Evolutionary conservation across 2,888 invertebrate genomes (phyloP), one percentile per base, ranked within the genome.

Genomic region (Epinotia demarniana): DNA sequence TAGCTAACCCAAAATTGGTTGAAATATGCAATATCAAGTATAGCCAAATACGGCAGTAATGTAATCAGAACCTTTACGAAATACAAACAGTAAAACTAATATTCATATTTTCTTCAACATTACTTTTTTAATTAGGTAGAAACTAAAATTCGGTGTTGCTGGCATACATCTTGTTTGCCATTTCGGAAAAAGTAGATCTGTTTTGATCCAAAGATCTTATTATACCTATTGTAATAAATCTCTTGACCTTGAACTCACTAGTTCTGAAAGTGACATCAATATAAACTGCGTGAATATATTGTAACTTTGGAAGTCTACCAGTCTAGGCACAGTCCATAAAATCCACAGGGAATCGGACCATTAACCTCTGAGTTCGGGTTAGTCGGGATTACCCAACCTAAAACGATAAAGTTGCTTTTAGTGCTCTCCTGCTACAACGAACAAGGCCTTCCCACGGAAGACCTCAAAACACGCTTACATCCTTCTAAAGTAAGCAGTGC

Each of bases 381-480:
- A 75, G 66, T 67, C 55, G 11, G 75, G 46, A 72, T 75, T 72
- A 75, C 75, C 58, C 72, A 53, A 72, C 72, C 49, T 72, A 62
- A 72, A 72, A 62, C 75, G 67, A 75, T 72, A 72, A 75, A 72
- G 67, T 61, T 71, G 3, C 27, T 16, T 39, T 66, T 69, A 69
- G 19, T 19, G 23, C 68, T 57, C 69, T 60, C n/a, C 23, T 69
- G 60, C 58, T n/a, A n/a, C n/a, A 27, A n/a, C 53, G 27, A 27
- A 33, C 11, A 66, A 53, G 9, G 53, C 8, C 61, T 8, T 61
- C n/a, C 18, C 18, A 11, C 23, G 23, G 19, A 49, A 27, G 19
- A 55, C 53, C 5, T 33, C 27, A 16, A 27, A 11, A 18, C 33
- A 13, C 19, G 16, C 39, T 13, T 58, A 19, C 68, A 46, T 43